Evolutionary conservation across 2,797 vertebrate species (phyloP), one percentile per base, ranked within the genome.

Genomic region (Centropyge bicolor): DNA sequence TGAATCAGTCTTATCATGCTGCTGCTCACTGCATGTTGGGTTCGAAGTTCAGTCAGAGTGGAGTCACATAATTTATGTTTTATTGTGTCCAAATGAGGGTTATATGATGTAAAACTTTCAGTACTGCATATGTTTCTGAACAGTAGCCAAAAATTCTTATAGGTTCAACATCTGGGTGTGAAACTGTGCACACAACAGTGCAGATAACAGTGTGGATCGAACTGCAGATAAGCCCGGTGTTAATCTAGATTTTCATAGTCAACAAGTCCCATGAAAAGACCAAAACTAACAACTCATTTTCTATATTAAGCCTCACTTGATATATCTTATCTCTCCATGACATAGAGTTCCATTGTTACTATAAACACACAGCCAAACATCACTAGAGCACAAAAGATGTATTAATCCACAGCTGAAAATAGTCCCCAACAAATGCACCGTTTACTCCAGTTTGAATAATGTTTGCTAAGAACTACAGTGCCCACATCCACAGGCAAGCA

Each of bases 31-130:
- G 61, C 16, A 6, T 22, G 41, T 1, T 13, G 35, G 36, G 63
- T 66, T 80, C 71, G 81, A 70, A 84, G 78, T 67, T 80, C 55
- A 72, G 20, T 36, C 38, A 8, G 13, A 40, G 38, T 16, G n/a
- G 31, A 5, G 9, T 68, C 31, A 16, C 36, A 17, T 76, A n/a
- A 13, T 49, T 1, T 51, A 36, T 38, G 61, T 68, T 78, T 70
- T 51, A 62, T 49, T 31, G 9, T 41, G 17, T 57, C 1, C 1
- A 35, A 19, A 16, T 49, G 49, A 17, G 1, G 24, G 5, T 22
- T 7, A 13, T 20, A 57, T n/a, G 10, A 54, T 8, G 6, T 35
- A 22, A 45, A 65, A 36, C 0, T 3, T 40, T 1, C 36, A 27
- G 12, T 14, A 1, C 4, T 49, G 3, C 6, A 5, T 3, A 1